phyloP scores from a whole-genome alignment of 2,888 invertebrate species.

The Podabrus alpinus region DNA sequence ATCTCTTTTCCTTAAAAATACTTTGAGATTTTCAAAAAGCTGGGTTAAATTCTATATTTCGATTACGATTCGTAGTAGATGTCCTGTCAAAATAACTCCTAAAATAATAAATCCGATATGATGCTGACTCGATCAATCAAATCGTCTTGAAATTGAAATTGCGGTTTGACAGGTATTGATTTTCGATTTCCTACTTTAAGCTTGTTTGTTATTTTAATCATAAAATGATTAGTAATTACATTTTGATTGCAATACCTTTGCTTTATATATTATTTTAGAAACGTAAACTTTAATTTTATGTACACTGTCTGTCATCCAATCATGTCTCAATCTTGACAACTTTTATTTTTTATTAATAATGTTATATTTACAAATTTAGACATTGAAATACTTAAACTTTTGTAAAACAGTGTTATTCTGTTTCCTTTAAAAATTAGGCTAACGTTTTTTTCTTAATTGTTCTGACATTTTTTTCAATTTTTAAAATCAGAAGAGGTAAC shows the following conservation, averaged over 20 bases:
- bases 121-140: conserved; percentile 34
- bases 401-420: too few relatives aligned
- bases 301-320: not conserved
- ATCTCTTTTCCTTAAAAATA: conserved; percentile 9
- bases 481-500: too few relatives aligned
- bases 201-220: conserved; percentile 1
- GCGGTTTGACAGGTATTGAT: conserved; percentile 34
- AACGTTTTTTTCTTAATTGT: too few relatives aligned
- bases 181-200: conserved; percentile 27
- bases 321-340: not conserved
- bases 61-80: conserved; percentile 11
- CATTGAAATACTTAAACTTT: too few relatives aligned
- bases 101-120: conserved; percentile 35
- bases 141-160: conserved; percentile 33
- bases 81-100: conserved; percentile 33
- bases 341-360: too few relatives aligned
- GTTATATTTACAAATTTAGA: too few relatives aligned
- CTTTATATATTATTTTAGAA: too few relatives aligned
- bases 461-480: too few relatives aligned
- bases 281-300: not conserved
- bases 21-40: conserved; percentile 1
- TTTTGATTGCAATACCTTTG: not conserved
- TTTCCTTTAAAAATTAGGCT: too few relatives aligned
- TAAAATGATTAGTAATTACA: not conserved
- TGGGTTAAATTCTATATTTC: conserved; percentile 12